Conservation (phyloP, 2,888 invertebrate species). For the Yponomeuta cagnagella region DNA sequence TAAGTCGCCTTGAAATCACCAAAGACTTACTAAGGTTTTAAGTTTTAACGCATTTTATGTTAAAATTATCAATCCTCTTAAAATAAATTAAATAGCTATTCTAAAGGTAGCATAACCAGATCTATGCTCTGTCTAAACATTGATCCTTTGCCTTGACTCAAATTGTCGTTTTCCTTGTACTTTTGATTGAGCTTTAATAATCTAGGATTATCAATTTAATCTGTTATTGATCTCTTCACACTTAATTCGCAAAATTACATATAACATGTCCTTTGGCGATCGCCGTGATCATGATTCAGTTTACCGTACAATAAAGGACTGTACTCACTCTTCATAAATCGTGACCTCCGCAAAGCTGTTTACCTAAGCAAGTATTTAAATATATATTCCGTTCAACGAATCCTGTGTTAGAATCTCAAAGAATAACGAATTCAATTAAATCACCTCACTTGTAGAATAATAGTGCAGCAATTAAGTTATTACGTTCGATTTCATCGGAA, state of each 20-base stretch:
- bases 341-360: neutral
- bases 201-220: neutral
- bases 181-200: neutral
- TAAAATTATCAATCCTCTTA: too few species aligned
- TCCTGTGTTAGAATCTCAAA: neutral
- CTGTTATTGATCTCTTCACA: conserved; percentile 1
- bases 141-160: neutral
- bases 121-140: neutral
- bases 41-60: too few species aligned
- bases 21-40: too few species aligned
- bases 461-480: conserved; percentile 25
- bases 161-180: neutral
- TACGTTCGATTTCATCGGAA: conserved; percentile 41
- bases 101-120: too few species aligned
- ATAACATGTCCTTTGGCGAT: neutral
- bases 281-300: neutral
- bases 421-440: neutral
- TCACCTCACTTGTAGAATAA: neutral
- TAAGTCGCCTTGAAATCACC: too few species aligned
- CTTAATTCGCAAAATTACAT: neutral
- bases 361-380: neutral
- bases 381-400: neutral
- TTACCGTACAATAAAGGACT: neutral
- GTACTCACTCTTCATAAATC: neutral
- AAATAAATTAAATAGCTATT: too few species aligned